These are phyloP conservation scores for Zapornia atra DNA, from an alignment of 2,113 vertebrate genomes.

Conservation along the genomic window DNA sequence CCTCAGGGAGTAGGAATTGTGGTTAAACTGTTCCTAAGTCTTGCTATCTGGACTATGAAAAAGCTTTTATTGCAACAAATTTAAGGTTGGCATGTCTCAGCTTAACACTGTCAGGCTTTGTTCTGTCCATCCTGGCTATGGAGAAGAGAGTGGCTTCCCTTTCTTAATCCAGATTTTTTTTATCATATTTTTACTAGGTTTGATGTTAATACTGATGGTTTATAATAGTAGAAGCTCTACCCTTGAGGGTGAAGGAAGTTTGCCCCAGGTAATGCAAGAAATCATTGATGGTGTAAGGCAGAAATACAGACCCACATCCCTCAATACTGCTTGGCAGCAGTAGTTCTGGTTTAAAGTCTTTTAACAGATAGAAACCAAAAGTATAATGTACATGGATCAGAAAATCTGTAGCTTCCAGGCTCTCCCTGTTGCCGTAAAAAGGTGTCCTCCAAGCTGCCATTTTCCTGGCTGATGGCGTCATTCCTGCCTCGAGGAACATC, in stretches of 20 bases:
- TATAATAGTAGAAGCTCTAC: neutral
- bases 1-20: neutral
- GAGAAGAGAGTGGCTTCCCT: neutral
- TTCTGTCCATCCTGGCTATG: neutral
- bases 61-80: neutral
- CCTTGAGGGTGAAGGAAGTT: neutral
- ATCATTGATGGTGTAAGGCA: neutral
- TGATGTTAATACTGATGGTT: neutral
- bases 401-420: neutral
- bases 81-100: neutral
- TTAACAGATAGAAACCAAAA: neutral
- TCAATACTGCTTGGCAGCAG: neutral
- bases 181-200: neutral
- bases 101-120: neutral
- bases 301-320: neutral
- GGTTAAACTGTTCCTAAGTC: neutral
- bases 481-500: neutral
- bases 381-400: neutral
- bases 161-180: neutral
- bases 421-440: neutral
- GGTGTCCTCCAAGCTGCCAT: neutral
- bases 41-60: neutral
- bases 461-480: neutral
- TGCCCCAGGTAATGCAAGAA: neutral
- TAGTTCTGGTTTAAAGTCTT: neutral